A percentile compares a stretch with the other conserved stretches of the same genome.
Evolutionary conservation across 1,140 invertebrate species (phyloP).

Genomic region (Ectropis grisescens): DNA sequence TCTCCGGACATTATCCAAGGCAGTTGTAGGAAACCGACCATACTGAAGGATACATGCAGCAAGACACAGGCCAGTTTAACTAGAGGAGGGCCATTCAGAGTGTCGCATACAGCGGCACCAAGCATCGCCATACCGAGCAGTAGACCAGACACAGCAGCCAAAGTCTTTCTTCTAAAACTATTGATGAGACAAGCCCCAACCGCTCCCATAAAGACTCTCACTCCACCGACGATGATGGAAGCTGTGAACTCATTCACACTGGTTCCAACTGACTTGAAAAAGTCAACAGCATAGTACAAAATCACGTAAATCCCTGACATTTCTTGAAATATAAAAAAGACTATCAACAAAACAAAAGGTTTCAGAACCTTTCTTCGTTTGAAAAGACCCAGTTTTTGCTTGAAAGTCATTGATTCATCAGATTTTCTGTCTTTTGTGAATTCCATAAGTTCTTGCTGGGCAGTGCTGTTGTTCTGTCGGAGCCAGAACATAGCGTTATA

Average conservation of each 20-base stretch:
- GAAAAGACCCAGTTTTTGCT: constrained; percentile 47
- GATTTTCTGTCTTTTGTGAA: constrained; percentile 60
- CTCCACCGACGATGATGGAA: constrained; percentile 81
- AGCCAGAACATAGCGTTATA: constrained; percentile 72
- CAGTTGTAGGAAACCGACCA: constrained; percentile 80
- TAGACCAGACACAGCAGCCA: constrained; percentile 77
- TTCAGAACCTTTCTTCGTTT: constrained; percentile 67
- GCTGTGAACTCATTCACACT: constrained; percentile 77
- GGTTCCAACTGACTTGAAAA: constrained; percentile 77
- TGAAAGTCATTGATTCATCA: constrained; percentile 50
- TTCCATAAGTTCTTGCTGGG: constrained; percentile 72
- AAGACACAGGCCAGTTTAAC: constrained; percentile 76
- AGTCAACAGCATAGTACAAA: constrained; percentile 81
- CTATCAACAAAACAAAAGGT: constrained; percentile 75
- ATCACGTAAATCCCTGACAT: constrained; percentile 82
- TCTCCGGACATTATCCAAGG: constrained; percentile 84
- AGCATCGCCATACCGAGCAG: constrained; percentile 75
- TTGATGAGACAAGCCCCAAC: constrained; percentile 79
- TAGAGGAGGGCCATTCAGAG: constrained; percentile 60
- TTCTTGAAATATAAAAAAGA: constrained; percentile 79
- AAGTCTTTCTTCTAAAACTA: constrained; percentile 74
- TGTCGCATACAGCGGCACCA: constrained; percentile 69
- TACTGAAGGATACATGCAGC: constrained; percentile 78
- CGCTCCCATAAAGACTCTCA: constrained; percentile 77
- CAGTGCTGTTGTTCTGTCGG: constrained; percentile 67